A percentile compares a stretch with the other conserved stretches of the same genome.
Conservation (phyloP, 2,888 invertebrate genomes). For the Leptinotarsa rubiginosa region DNA sequence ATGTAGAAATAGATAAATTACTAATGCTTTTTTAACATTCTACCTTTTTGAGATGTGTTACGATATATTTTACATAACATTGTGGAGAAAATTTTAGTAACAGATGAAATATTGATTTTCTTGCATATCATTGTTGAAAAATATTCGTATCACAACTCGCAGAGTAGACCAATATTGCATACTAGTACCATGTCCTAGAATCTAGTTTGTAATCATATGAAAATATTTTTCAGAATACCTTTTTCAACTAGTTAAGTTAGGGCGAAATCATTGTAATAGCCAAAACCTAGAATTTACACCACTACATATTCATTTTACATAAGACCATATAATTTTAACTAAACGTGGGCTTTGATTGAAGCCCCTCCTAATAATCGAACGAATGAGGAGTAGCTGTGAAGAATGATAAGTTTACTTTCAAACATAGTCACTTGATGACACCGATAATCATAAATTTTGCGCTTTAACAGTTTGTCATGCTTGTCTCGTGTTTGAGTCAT, state of each 20-base stretch:
- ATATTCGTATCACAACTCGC: background rate
- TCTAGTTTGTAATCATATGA: conserved; percentile 55
- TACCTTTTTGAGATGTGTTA: background rate
- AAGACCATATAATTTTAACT: conserved; percentile 41
- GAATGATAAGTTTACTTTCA: conserved; percentile 48
- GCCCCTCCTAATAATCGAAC: conserved; percentile 31
- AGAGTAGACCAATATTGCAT: conserved; percentile 46
- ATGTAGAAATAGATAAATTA: conserved; percentile 47
- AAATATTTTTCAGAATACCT: conserved; percentile 64
- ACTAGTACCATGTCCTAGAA: conserved; percentile 65
- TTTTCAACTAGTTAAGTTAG: conserved; percentile 55
- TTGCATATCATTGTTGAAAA: background rate
- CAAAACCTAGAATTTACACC: conserved; percentile 42
- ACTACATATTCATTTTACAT: conserved; percentile 34
- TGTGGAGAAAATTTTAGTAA: background rate
- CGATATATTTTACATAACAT: background rate
- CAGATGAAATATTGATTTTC: background rate
- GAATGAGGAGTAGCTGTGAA: background rate
- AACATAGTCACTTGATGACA: conserved; percentile 5
- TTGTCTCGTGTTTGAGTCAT: too few relatives aligned
- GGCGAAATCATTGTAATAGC: conserved; percentile 34
- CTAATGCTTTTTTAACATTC: conserved; percentile 60
- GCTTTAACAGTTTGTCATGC: too few relatives aligned
- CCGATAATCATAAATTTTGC: too few relatives aligned
- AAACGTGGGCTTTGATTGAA: conserved; percentile 55